Evolutionary conservation across 2,888 invertebrate species (phyloP).

Genomic region (Macrophya annulata): DNA sequence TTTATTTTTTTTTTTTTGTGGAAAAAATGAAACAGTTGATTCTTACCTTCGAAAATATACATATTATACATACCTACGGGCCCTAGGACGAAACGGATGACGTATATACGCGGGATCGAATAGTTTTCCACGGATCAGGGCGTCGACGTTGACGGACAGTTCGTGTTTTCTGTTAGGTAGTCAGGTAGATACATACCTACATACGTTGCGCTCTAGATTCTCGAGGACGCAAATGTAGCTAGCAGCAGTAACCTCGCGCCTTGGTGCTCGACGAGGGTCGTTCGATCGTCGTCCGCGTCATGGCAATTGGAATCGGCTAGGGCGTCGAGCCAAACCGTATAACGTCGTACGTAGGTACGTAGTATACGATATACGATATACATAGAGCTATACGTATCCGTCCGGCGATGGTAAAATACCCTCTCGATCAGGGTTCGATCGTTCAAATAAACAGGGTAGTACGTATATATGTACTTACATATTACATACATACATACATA

Average conservation of each 20-base stretch:
- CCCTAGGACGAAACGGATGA: background rate
- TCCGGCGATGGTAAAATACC: background rate
- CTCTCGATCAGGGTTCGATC: conserved; percentile 21
- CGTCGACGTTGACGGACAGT: conserved; percentile 6
- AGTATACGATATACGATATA: background rate
- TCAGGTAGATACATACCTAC: background rate
- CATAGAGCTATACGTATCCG: background rate
- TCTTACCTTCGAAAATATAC: too few species aligned
- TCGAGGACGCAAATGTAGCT: conserved; percentile 26
- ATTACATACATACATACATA: background rate
- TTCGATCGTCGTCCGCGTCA: conserved; percentile 35
- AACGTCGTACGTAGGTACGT: background rate
- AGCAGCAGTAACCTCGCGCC: background rate
- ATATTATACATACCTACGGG: too few species aligned
- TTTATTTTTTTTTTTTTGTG: background rate
- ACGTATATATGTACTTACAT: background rate
- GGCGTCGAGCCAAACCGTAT: conserved; percentile 27
- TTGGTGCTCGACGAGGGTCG: conserved; percentile 15
- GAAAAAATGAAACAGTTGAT: too few species aligned
- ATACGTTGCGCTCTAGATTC: conserved; percentile 29
- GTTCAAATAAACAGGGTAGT: conserved; percentile 15
- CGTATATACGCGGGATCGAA: background rate
- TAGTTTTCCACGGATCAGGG: background rate
- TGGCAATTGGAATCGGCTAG: conserved; percentile 36
- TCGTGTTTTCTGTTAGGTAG: conserved; percentile 11